phyloP scores from a whole-genome alignment of 2,113 vertebrate genomes.

The Scalopus aquaticus region DNA sequence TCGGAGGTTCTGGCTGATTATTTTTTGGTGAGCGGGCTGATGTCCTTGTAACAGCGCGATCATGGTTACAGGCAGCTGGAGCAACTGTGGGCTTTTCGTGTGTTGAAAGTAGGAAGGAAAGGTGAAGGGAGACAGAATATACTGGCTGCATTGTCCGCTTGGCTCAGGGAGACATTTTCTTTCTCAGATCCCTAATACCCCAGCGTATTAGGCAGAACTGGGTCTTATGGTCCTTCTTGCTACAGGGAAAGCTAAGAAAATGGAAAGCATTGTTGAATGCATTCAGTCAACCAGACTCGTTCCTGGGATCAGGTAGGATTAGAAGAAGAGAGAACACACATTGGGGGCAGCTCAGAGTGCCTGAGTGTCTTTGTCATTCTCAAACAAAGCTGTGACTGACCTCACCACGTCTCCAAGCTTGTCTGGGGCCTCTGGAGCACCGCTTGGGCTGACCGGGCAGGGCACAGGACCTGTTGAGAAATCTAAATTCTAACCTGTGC shows the following conservation, averaged over 20 bases:
- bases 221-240: background rate
- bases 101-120: background rate
- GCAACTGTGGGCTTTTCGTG: background rate
- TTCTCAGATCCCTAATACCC: background rate
- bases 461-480: background rate
- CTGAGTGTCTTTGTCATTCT: background rate
- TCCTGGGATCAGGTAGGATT: background rate
- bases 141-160: background rate
- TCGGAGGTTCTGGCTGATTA: background rate
- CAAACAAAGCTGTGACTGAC: background rate
- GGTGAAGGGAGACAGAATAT: background rate
- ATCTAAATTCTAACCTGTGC: background rate
- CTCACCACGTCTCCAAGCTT: background rate
- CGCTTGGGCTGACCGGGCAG: background rate
- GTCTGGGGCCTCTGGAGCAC: background rate
- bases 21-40: background rate
- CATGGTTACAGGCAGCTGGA: background rate
- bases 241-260: background rate
- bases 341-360: background rate
- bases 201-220: background rate
- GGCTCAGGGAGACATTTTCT: conserved; percentile 20
- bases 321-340: background rate
- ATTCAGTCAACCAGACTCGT: background rate
- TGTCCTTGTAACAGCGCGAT: background rate
- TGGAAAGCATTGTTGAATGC: background rate